Conservation (phyloP, 1,140 invertebrate species). For the Tetraneura akinire region DNA sequence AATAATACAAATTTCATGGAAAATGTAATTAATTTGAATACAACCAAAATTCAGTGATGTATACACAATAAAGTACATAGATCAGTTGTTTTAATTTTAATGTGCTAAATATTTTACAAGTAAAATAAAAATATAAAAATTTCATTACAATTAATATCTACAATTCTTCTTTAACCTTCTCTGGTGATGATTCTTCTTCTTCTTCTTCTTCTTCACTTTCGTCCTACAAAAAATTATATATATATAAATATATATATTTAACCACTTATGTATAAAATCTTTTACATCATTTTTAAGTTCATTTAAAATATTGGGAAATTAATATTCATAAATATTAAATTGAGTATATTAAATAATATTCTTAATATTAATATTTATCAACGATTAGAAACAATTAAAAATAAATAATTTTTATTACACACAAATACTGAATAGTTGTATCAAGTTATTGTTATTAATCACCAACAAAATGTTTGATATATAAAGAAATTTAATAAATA, state of each 20-base stretch:
- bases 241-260: not conserved
- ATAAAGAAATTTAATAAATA: too few relatives aligned
- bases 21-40: constrained; percentile 13
- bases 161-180: constrained; percentile 36
- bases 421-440: too few relatives aligned
- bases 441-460: too few relatives aligned
- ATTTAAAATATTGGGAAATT: too few relatives aligned
- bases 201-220: constrained; percentile 26
- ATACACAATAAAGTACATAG: not conserved
- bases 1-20: constrained; percentile 15
- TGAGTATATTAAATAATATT: too few relatives aligned
- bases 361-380: too few relatives aligned
- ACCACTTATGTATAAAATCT: too few relatives aligned
- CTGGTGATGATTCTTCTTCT: not conserved
- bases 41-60: constrained; percentile 15
- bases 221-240: constrained; percentile 17
- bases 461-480: too few relatives aligned
- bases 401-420: too few relatives aligned
- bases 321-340: too few relatives aligned
- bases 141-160: not conserved
- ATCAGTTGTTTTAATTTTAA: constrained; percentile 3
- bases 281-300: too few relatives aligned
- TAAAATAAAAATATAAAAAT: constrained; percentile 6
- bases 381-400: too few relatives aligned
- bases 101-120: not conserved